Percentiles rank a stretch among this genome's conserved stretches.
Evolutionary conservation across 2,888 invertebrate genomes (phyloP).

Genomic region (Euclidia mi): DNA sequence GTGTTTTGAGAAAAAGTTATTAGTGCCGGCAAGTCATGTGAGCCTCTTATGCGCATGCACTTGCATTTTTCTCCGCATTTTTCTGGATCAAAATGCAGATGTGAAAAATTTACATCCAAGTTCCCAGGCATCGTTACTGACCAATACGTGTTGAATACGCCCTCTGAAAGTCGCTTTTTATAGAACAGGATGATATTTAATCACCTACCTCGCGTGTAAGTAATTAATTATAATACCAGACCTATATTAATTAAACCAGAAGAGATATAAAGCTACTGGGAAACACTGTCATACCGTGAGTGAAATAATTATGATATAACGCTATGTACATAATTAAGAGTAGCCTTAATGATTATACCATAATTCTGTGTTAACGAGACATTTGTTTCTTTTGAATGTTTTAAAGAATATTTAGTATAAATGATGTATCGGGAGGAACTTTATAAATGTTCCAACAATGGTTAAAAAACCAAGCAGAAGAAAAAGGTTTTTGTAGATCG

Average conservation of each 20-base stretch:
- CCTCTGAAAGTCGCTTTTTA: conserved; percentile 15
- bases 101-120: conserved; percentile 47
- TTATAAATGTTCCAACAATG: too few species aligned
- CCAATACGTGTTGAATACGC: conserved; percentile 31
- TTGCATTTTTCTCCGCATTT: conserved; percentile 80
- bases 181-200: conserved; percentile 14
- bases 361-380: too few species aligned
- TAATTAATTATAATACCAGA: conserved; percentile 2
- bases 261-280: background rate
- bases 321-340: too few species aligned
- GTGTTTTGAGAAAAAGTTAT: conserved; percentile 87
- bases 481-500: too few species aligned
- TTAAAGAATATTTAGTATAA: too few species aligned
- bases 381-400: too few species aligned
- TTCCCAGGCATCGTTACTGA: conserved; percentile 49
- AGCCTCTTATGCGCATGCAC: conserved; percentile 76
- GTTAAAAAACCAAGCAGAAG: too few species aligned
- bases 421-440: too few species aligned
- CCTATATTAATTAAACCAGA: background rate
- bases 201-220: background rate
- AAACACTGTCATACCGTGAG: background rate
- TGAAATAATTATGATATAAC: too few species aligned
- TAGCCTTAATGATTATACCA: too few species aligned
- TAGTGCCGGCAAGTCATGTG: conserved; percentile 79
- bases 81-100: conserved; percentile 71